Percentiles rank a stretch among this genome's conserved stretches.
These are phyloP conservation scores for Sminthurides bifidus DNA, from an alignment of 1,140 invertebrate genomes.

Conservation along the genomic window DNA sequence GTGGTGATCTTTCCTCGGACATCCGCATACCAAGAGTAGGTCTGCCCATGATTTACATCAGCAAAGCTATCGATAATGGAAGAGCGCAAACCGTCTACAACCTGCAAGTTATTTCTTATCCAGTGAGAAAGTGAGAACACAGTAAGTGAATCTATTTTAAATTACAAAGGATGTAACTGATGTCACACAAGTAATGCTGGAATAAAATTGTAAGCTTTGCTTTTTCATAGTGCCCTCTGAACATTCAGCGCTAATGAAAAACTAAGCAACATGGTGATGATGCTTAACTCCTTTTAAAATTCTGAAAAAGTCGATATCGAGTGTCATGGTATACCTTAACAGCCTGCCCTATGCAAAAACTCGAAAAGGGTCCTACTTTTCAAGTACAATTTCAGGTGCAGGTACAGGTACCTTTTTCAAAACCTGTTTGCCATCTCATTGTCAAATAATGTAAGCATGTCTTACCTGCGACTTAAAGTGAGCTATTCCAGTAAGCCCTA, in stretches of 20 bases:
- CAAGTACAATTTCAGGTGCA: background rate
- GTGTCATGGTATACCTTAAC: too few species aligned
- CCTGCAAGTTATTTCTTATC: background rate
- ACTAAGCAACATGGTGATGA: background rate
- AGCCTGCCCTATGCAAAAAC: too few species aligned
- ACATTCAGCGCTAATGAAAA: background rate
- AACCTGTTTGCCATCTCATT: constrained; percentile 4
- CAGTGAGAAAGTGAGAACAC: background rate
- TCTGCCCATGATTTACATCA: background rate
- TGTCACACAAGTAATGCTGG: too few species aligned
- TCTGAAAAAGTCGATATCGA: too few species aligned
- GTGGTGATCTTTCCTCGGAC: background rate
- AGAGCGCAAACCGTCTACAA: background rate
- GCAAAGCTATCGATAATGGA: constrained; percentile 1
- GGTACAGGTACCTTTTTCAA: background rate
- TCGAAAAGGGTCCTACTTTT: background rate
- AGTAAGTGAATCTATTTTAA: background rate
- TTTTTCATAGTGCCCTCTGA: background rate
- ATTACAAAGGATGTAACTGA: background rate
- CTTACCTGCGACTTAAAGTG: constrained; percentile 16
- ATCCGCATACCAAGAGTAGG: background rate
- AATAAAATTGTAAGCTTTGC: background rate
- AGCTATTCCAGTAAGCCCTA: constrained; percentile 14
- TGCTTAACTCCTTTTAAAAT: too few species aligned
- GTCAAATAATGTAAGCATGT: too few species aligned